These are phyloP conservation scores for Platichthys flesus DNA, from an alignment of 2,113 vertebrate species.

Conservation along the genomic window DNA sequence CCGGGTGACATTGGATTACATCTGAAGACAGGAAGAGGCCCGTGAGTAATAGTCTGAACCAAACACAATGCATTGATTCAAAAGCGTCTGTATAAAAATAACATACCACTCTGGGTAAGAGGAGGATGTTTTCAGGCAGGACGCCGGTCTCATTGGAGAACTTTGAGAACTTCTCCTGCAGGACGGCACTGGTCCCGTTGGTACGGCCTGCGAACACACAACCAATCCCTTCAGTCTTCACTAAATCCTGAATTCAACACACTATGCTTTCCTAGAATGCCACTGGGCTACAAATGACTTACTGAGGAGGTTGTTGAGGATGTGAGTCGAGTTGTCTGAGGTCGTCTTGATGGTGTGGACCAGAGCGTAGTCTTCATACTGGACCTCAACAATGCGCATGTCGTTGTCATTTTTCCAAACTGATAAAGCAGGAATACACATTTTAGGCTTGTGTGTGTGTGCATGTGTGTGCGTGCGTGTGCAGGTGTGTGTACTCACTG, in stretches of 20 bases:
- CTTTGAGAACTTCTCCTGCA: slow-evolving; percentile 80
- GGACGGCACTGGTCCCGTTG: slow-evolving; percentile 48
- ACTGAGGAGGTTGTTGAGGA: slow-evolving; percentile 88
- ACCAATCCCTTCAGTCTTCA: background rate
- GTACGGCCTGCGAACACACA: slow-evolving; percentile 79
- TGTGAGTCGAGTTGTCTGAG: slow-evolving; percentile 55
- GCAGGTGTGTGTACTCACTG: slow-evolving; percentile 68
- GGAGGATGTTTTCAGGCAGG: slow-evolving; percentile 73
- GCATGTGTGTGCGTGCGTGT: background rate
- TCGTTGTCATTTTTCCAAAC: slow-evolving; percentile 79
- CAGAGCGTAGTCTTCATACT: slow-evolving; percentile 81
- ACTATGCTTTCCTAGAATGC: background rate
- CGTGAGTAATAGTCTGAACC: slow-evolving; percentile 4
- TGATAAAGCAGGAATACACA: slow-evolving; percentile 13
- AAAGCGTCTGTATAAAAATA: too few relatives aligned
- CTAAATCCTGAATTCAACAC: background rate
- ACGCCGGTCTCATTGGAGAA: slow-evolving; percentile 81
- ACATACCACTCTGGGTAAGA: slow-evolving; percentile 80
- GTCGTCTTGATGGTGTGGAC: slow-evolving; percentile 81
- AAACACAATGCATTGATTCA: background rate
- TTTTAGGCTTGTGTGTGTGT: background rate
- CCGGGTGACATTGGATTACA: slow-evolving; percentile 53
- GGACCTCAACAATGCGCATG: slow-evolving; percentile 80
- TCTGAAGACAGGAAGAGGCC: background rate
- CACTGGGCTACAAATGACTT: slow-evolving; percentile 42